These are phyloP conservation scores for Oreochromis spilurus DNA, from an alignment of 2,113 vertebrate species.

Conservation along the genomic window DNA sequence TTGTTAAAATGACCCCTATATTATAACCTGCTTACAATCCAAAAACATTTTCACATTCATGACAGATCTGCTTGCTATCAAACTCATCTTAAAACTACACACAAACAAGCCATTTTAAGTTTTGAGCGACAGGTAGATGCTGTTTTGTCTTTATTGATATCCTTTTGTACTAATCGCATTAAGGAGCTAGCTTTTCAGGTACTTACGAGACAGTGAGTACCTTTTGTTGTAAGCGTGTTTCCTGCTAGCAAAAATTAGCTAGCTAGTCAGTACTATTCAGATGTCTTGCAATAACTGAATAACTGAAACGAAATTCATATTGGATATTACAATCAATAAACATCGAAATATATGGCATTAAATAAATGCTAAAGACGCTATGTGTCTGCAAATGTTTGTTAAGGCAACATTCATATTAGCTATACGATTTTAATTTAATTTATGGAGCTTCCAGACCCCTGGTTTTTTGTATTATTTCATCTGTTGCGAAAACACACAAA, in stretches of 20 bases:
- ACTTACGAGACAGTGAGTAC: neutral
- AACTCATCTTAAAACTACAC: neutral
- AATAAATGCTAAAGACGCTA: neutral
- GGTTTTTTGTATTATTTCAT: neutral
- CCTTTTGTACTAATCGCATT: neutral
- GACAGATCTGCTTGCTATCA: neutral
- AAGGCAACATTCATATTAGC: neutral
- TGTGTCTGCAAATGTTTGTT: neutral
- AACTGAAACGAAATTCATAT: neutral
- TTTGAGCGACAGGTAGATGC: neutral
- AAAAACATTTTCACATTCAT: neutral
- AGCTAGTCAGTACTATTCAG: neutral
- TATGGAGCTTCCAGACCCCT: neutral
- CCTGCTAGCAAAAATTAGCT: neutral
- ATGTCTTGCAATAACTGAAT: neutral
- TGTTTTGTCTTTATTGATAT: neutral
- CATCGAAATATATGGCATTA: fast-evolving
- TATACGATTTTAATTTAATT: neutral
- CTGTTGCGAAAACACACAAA: neutral
- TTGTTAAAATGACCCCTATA: neutral
- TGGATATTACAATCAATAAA: neutral
- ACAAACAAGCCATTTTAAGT: neutral
- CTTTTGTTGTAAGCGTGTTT: neutral
- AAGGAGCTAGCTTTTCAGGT: neutral
- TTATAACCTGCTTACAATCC: neutral